phyloP scores from a whole-genome alignment of 2,113 vertebrate species.

The Gymnorhina tibicen region DNA sequence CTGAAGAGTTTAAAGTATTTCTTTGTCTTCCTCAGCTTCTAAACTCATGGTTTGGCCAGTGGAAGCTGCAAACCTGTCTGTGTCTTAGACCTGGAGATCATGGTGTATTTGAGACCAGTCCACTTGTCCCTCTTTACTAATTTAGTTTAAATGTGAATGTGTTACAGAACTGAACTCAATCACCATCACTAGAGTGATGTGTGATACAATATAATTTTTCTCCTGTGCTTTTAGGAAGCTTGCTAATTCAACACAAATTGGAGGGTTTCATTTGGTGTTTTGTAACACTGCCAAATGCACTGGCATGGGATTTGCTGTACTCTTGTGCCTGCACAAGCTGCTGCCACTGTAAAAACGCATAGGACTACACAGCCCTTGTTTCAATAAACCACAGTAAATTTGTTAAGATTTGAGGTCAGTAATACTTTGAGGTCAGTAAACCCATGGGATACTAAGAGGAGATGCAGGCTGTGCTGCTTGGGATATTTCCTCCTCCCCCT shows the following conservation, averaged over 20 bases:
- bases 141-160: background rate
- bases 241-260: background rate
- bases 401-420: background rate
- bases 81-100: background rate
- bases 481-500: background rate
- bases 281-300: background rate
- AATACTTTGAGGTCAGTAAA: background rate
- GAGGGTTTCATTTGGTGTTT: background rate
- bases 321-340: background rate
- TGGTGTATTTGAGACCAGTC: fast-evolving
- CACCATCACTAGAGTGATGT: background rate
- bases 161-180: background rate
- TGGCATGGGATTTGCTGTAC: background rate
- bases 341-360: fast-evolving
- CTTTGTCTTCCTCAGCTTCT: background rate
- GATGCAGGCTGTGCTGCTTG: background rate
- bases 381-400: background rate
- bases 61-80: background rate
- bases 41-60: background rate
- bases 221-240: background rate
- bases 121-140: background rate
- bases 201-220: background rate
- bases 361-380: background rate
- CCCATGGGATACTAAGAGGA: background rate
- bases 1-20: background rate